Base-by-base conservation (phyloP, 1,140 invertebrate species). In the Arion vulgaris region DNA sequence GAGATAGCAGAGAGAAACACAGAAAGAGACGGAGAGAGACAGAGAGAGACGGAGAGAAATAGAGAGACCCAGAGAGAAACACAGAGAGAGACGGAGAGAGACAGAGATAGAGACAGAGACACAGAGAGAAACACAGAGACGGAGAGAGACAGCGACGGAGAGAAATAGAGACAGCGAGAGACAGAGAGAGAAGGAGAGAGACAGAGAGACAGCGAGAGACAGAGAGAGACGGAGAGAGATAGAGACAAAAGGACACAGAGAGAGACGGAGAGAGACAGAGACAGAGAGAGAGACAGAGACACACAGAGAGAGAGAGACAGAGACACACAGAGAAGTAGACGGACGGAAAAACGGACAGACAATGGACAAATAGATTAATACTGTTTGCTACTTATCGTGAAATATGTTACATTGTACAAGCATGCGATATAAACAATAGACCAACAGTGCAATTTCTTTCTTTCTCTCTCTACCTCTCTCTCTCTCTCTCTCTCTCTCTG, bases 281-380 rank as follows among this genome's bases (percentile, higher is more conserved):
- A 73, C 36, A 73, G 2, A 73, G 71, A 73, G 36, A 73, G 71
- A 73, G 36, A 73, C 36, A 73, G 36, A 73, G 34, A 39, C 1
- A 73, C 36, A 73, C 1, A 73, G 71, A 39, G 36, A 73, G 38
- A 41, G 36, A 73, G 71, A 73, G 9, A 34, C 9, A 49, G 15
- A 73, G 26, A 73, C 1, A 39, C 17, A 73, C 1, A 34, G 71
- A 73, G 36, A 41, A n/a, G 41, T 9, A 49, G 32, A 49, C 1
- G 23, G 32, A 73, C 7, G 41, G 34, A 73, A 23, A 73, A 5
- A 49, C 19, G 28, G 38, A 73, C 32, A 23, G 32, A 71, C n/a
- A n/a, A n/a, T 36, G n/a, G 32, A 39, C 15, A 34, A 23, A 36
- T 71, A 34, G 32, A 71, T 39, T 13, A 71, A 36, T 71, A 36